A percentile compares a stretch with the other conserved stretches of the same genome.
These are phyloP conservation scores for Gymnodraco acuticeps DNA, from an alignment of 2,797 vertebrate species.

Conservation along the genomic window DNA sequence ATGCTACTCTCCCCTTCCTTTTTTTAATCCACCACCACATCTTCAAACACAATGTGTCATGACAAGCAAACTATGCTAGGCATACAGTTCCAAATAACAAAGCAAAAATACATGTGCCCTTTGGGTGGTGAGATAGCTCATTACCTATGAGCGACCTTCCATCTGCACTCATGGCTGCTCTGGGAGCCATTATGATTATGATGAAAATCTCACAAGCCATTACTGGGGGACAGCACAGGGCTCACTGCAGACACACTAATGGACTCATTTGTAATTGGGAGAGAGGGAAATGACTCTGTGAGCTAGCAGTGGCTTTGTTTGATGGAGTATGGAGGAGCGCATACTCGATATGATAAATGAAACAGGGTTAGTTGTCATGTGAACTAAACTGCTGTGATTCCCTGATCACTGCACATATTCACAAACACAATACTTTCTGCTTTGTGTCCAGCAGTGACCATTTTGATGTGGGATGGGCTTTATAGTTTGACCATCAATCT, in stretches of 20 bases:
- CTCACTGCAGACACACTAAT: conserved; percentile 99
- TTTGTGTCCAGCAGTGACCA: conserved; percentile 82
- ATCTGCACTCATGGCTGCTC: conserved; percentile 99
- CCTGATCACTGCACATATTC: conserved; percentile 63
- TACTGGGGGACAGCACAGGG: conserved; percentile 98
- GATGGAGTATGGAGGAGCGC: conserved; percentile 93
- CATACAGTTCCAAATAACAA: conserved; percentile 92
- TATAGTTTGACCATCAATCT: conserved; percentile 35
- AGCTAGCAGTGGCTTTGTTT: conserved; percentile 92
- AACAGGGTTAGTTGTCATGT: conserved; percentile 89
- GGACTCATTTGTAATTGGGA: conserved; percentile 99
- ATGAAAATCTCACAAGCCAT: conserved; percentile 99
- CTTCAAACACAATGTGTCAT: conserved; percentile 26
- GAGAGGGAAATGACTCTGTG: conserved; percentile 96
- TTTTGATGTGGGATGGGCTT: conserved; percentile 64
- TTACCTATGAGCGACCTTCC: conserved; percentile 99
- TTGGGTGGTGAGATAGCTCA: conserved; percentile 95
- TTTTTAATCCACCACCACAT: conserved; percentile 41
- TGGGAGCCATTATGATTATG: conserved; percentile 99
- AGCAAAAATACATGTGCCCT: conserved; percentile 88
- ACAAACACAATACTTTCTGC: conserved; percentile 57
- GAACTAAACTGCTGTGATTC: conserved; percentile 77
- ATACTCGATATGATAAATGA: conserved; percentile 95
- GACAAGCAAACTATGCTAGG: conserved; percentile 30
- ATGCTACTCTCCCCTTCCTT: conserved; percentile 27